Evolutionary conservation across 2,888 invertebrate genomes (phyloP), one percentile per base, ranked within the genome.

Genomic region (Metellina segmentata): DNA sequence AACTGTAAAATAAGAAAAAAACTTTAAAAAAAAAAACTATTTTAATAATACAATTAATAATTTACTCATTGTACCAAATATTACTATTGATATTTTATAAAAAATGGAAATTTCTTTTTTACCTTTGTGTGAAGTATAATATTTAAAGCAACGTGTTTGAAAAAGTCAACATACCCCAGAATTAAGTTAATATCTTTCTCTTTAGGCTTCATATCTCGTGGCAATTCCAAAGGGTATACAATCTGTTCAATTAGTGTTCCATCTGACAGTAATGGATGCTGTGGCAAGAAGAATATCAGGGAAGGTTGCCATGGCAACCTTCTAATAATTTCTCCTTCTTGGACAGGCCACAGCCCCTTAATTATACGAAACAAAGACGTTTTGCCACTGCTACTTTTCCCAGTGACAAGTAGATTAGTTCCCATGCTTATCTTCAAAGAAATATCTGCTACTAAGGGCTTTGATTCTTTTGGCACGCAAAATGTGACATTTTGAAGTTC

Each of bases 331-430:
- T 87, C 81, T 1, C 94, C 95, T 72, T 92, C 87, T 8, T 93
- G 93, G 78, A 94, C 94, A 9, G 95, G 95, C 96, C 96, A 96
- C n/a, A 96, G 94, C 7, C 96, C 96, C 93, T 95, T 95, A 70
- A 96, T 94, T 52, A 96, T 94, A 52, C 96, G 94, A 20, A 96
- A 94, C n/a, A 96, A 94, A 69, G 96, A 96, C 19, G 96, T 96
- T 94, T 96, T 96, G 11, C 96, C 96, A 94, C 95, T 95, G 1
- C 96, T 96, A 94, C 96, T 96, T 93, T 95, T 95, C 7, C 96
- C 96, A 34, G 95, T 95, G 52, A 96, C 95, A n/a, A 96, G 94
- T 1, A 96, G 93, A 93, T 95, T 96, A 61, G 94, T 94, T 1
- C 95, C 95, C 69, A 94, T 94, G 34, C 94, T 94, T 78, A 96